Percentiles rank a stretch among this genome's conserved stretches.
Conservation (phyloP, 2,113 vertebrate genomes). For the Protobothrops mucrosquamatus region DNA sequence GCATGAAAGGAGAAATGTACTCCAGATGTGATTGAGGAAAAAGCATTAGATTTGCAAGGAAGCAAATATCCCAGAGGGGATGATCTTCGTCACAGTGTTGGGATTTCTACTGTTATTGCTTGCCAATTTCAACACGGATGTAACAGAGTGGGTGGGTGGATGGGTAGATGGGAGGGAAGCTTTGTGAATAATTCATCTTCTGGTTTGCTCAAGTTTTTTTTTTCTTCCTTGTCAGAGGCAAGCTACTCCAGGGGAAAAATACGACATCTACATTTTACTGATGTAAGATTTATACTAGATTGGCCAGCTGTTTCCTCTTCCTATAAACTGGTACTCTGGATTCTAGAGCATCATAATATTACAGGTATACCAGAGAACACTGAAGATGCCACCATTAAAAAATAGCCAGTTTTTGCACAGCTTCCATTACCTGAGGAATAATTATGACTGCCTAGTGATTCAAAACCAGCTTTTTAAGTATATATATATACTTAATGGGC, state of each 20-base stretch:
- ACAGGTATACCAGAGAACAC: neutral
- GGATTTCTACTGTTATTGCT: neutral
- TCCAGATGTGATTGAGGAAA: constrained; percentile 20
- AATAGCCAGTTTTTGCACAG: neutral
- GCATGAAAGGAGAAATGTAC: neutral
- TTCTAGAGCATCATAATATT: neutral
- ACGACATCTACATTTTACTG: neutral
- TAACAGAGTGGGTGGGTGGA: neutral
- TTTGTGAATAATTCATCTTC: neutral
- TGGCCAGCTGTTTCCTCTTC: neutral
- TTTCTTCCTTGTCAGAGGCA: neutral
- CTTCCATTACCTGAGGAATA: neutral
- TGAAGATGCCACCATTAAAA: neutral
- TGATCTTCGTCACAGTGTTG: neutral
- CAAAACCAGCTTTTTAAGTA: neutral
- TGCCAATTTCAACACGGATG: constrained; percentile 6
- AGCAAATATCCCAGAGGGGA: neutral
- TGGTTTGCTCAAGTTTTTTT: neutral
- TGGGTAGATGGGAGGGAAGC: neutral
- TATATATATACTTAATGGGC: too few species aligned
- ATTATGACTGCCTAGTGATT: neutral
- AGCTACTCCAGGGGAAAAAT: neutral
- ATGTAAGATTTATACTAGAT: neutral
- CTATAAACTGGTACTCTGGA: neutral
- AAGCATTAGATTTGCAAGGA: neutral